Percentiles rank a stretch among this genome's conserved stretches.
Conservation (phyloP, 2,113 vertebrate genomes). For the Petromus typicus region DNA sequence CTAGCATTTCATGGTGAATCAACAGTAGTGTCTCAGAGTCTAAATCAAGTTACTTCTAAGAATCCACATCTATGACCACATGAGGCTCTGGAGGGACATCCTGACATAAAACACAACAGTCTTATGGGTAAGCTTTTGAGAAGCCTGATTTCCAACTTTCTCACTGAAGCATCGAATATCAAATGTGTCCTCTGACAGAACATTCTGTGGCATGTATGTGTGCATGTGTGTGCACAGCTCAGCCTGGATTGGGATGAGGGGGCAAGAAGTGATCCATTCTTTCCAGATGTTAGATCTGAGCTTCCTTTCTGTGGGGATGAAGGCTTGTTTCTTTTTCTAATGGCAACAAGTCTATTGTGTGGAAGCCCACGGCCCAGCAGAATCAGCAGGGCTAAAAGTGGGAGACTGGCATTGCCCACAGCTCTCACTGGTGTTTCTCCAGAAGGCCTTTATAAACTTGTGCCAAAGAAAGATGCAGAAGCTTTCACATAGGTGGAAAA, state of each 20-base stretch:
- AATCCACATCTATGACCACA: no score
- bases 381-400: background rate
- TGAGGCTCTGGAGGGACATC: no score
- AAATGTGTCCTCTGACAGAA: background rate
- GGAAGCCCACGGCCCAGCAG: background rate
- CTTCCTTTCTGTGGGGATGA: background rate
- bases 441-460: conserved; percentile 24
- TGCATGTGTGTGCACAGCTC: background rate
- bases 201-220: fast-evolving
- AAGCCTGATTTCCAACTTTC: background rate
- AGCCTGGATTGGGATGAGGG: background rate
- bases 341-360: background rate
- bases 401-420: background rate
- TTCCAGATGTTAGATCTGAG: background rate
- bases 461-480: conserved; percentile 30
- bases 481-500: background rate
- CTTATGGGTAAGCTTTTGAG: background rate
- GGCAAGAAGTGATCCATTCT: background rate
- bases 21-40: no score
- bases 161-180: background rate
- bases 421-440: background rate
- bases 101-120: no score
- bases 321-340: background rate
- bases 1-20: no score
- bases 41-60: no score